phyloP scores from a whole-genome alignment of 2,888 invertebrate species.

The Epistrophe eligans region DNA sequence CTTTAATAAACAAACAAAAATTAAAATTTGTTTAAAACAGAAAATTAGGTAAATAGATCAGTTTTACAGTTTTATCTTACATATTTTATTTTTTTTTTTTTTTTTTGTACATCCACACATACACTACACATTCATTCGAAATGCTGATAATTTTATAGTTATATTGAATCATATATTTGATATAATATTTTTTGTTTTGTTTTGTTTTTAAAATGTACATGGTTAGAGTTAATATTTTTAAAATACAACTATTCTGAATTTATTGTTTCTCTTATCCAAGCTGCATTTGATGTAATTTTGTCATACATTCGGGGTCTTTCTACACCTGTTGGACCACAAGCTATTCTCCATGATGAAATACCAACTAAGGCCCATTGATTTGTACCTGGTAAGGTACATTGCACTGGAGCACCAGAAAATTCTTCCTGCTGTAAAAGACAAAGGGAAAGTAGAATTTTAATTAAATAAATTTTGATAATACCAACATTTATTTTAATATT shows the following conservation, averaged over 20 bases:
- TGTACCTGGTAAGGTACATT: slow-evolving; percentile 89
- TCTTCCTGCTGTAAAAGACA: slow-evolving; percentile 90
- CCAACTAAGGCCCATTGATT: slow-evolving; percentile 92
- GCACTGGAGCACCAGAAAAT: slow-evolving; percentile 93
- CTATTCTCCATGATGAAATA: slow-evolving; percentile 93
- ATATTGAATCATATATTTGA: slow-evolving; percentile 18
- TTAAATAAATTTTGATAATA: not conserved
- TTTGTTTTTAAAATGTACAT: slow-evolving; percentile 54
- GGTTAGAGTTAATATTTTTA: slow-evolving; percentile 44
- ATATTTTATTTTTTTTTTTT: not conserved
- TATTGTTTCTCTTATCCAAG: slow-evolving; percentile 93
- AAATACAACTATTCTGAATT: slow-evolving; percentile 82
- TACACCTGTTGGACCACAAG: slow-evolving; percentile 90
- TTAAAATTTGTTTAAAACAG: not conserved
- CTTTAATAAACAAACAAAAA: not conserved
- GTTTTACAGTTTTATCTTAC: not conserved
- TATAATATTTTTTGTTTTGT: not conserved
- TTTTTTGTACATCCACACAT: slow-evolving; percentile 13
- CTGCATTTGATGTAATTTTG: slow-evolving; percentile 91
- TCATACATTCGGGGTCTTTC: slow-evolving; percentile 93
- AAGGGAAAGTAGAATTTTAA: slow-evolving; percentile 4
- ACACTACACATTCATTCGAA: slow-evolving; percentile 6
- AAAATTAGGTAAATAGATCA: not conserved
- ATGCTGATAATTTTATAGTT: slow-evolving; percentile 40
- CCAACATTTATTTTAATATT: no score